Evolutionary conservation across 2,888 invertebrate species (phyloP), one percentile per base, ranked within the genome.

Genomic region (Notodonta dromedarius): DNA sequence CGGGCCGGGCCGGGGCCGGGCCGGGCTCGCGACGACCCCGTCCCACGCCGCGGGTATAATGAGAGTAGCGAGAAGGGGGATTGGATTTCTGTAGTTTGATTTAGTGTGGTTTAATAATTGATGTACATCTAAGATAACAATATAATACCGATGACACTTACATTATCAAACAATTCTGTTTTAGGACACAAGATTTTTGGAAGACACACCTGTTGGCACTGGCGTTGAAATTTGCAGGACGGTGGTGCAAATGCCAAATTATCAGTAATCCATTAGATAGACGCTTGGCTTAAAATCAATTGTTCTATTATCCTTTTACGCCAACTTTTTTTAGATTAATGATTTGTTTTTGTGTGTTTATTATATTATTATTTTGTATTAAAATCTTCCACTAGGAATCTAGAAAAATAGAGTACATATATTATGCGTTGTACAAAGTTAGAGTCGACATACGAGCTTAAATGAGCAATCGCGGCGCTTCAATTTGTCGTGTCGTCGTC

Each of bases 381-480:
- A 44, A 44, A 46, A 13, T 8, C 13, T 46, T 13, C 44, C 2
- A 13, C 44, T 13, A 1, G 12, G 44, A 46, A 46, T 13, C 44
- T 46, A 46, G 13, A 52, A 52, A 4, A 52, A n/a, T 32, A 12
- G 11, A 5, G 52, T 32, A 52, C 12, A 32, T 51, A 51, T 24
- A 52, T 32, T n/a, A n/a, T n/a, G n/a, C n/a, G 52, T 12, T 32
- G 32, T 52, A 24, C 32, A 32, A 32, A 32, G 52, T 32, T 24
- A 24, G 24, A 5, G 32, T 4, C 32, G 52, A 52, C 52, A 32
- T 32, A 32, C 52, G 52, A 32, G 32, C 32, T 52, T 52, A 52
- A 52, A 73, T 69, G 74, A 74, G 75, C 72, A 74, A 73, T 73
- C 74, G 56, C 51, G 57, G 59, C 44, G 57, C 59, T 69, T 69